Evolutionary conservation across 2,797 vertebrate genomes (phyloP), one percentile per base, ranked within the genome.

Genomic region (Ceryle rudis): DNA sequence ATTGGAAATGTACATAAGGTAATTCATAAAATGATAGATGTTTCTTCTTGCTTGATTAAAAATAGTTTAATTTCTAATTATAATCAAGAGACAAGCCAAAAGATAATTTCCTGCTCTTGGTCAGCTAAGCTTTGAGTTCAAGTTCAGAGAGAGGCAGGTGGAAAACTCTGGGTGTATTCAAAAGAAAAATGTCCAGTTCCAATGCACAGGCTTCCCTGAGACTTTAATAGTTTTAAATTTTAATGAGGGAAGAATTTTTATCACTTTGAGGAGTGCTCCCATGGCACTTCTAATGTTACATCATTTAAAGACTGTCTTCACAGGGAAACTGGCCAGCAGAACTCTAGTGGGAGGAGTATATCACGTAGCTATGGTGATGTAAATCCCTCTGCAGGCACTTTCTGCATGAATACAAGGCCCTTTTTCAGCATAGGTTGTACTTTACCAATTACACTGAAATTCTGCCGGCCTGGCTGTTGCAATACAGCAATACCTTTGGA

Each of bases 171-270:
- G 37, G 31, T 64, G 16, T 39, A 78, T 71, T 83, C 41, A 61
- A 78, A 49, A 42, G 41, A 79, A 90, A 81, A 86, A 35, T 54
- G 37, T 71, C 44, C 47, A 25, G 10, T 80, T 89, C 28, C 31
- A 73, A 33, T 6, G 31, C 21, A 93, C 5, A 6, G 52, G 82
- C 49, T 85, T 92, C 33, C 28, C 33, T 3, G 1, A 88, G 54
- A 86, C 4, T 54, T 83, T 22, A 80, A 41, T 35, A 61, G 44
- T 35, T 90, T 85, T 52, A 91, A 87, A 77, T 73, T 81, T 84
- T 92, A 93, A 90, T 82, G 64, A 92, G 41, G 11, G 37, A 85
- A 80, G n/a, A 75, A 80, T 46, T 87, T 89, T 87, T 64, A 73
- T 86, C 35, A 67, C 44, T 96, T 91, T 57, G 47, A 89, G 37